Evolutionary conservation across 2,888 invertebrate species (phyloP), one percentile per base, ranked within the genome.

Genomic region (Exocentrus adspersus): DNA sequence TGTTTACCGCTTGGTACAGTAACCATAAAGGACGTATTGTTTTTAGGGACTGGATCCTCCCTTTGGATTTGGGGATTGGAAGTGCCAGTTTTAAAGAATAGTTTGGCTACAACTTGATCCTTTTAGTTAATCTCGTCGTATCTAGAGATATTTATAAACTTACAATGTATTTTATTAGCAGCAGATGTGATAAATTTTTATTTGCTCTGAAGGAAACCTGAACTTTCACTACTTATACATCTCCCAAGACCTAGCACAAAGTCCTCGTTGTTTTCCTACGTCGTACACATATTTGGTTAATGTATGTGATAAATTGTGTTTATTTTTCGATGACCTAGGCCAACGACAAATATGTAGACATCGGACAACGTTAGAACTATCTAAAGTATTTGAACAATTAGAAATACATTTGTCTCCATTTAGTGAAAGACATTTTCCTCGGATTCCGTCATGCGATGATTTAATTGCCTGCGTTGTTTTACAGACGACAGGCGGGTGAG

Each of bases 381-480:
- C 24, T 42, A 24, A 37, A 41, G 20, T 28, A 17, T 19, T n/a
- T 41, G 12, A 43, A 28, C 54, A 54, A 54, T 54, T 54, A 54
- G 41, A 54, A 43, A 54, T 54, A 42, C 54, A 54, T 54, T 54
- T 54, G 42, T 54, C 54, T 43, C 43, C 41, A 54, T 54, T 43
- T 42, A 28, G n/a, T 5, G 20, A 54, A 28, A 53, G 20, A 41
- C 17, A 21, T 54, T 16, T 42, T 28, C 17, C 43, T 54, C 54
- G 43, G 42, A 42, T 42, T 30, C 28, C 48, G 48, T 28, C 48
- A 48, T 14, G 16, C 10, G 5, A 12, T 20, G 28, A 24, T 16
- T 14, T 4, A 20, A 48, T 37, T 37, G 37, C 14, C 14, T 37
- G 6, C 14, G n/a, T 12, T 37, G 14, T 37, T 37, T 37, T n/a